A percentile compares a stretch with the other conserved stretches of the same genome.
These are phyloP conservation scores for Pimephales promelas DNA, from an alignment of 2,113 vertebrate genomes.

Conservation along the genomic window DNA sequence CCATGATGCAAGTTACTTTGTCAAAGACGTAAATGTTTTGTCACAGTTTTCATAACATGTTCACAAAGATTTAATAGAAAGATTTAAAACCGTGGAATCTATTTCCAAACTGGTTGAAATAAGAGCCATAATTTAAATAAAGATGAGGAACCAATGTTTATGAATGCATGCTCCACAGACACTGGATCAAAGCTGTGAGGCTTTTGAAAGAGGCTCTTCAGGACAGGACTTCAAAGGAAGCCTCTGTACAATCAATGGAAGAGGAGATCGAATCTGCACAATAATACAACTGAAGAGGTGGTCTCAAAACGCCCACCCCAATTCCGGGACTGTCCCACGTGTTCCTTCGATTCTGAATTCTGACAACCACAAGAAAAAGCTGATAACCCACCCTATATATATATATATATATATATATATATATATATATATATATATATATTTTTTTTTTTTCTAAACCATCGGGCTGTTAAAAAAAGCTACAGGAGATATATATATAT, in stretches of 20 bases:
- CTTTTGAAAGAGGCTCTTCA: constrained; percentile 53
- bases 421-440: too few relatives aligned
- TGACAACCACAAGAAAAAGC: not conserved
- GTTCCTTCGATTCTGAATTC: not conserved
- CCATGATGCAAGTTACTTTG: not conserved
- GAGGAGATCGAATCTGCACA: constrained; percentile 71
- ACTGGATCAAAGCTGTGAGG: constrained; percentile 66
- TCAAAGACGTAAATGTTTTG: not conserved
- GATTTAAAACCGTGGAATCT: not conserved
- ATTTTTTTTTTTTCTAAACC: too few relatives aligned
- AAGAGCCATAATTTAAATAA: constrained; percentile 36
- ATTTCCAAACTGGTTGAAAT: constrained; percentile 24
- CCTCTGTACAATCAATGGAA: constrained; percentile 47
- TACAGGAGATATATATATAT: too few relatives aligned
- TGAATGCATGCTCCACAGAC: constrained; percentile 58
- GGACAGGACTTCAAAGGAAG: constrained; percentile 70
- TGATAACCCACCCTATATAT: not conserved
- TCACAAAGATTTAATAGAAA: constrained; percentile 18
- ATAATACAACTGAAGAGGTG: constrained; percentile 63
- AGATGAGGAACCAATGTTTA: constrained; percentile 23
- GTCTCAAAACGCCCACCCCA: constrained; percentile 57
- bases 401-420: too few relatives aligned
- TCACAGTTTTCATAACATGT: constrained; percentile 18
- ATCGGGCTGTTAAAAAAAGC: too few relatives aligned
- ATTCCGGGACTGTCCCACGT: not conserved